These are phyloP conservation scores for Chrysina gloriosa DNA, from an alignment of 2,888 invertebrate species.

Conservation along the genomic window DNA sequence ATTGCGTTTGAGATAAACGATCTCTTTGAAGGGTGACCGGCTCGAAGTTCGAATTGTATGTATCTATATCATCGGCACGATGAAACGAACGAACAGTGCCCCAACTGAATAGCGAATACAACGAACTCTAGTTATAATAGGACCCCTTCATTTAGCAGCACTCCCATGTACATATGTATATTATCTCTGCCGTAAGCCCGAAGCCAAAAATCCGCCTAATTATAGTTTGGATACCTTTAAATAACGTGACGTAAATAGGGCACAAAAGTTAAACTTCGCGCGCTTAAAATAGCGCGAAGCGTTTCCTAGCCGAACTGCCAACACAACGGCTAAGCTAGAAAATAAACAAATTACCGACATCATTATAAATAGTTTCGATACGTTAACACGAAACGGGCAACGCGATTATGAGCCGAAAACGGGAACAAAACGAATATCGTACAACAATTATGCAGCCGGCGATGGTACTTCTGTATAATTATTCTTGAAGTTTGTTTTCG, in stretches of 20 bases:
- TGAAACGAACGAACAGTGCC: neutral
- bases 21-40: too few relatives aligned
- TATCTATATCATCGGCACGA: too few relatives aligned
- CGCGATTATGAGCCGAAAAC: neutral
- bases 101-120: neutral
- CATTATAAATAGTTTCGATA: constrained; percentile 29
- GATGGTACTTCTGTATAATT: constrained; percentile 17
- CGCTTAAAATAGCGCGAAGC: constrained; percentile 17
- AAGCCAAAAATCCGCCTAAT: constrained; percentile 27
- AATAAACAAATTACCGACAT: constrained; percentile 25
- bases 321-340: neutral
- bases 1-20: too few relatives aligned
- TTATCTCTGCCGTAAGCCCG: neutral
- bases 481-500: constrained; percentile 22
- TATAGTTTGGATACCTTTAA: constrained; percentile 14
- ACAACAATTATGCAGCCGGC: constrained; percentile 19
- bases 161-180: too few relatives aligned
- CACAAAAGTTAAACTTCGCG: constrained; percentile 25
- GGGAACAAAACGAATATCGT: neutral
- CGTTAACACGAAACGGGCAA: neutral
- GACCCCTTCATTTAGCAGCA: neutral
- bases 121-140: neutral
- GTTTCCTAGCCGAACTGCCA: constrained; percentile 30
- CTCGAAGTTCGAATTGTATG: too few relatives aligned
- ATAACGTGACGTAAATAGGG: constrained; percentile 30